Conservation (phyloP, 1,140 invertebrate genomes). For the Sitophilus oryzae region DNA sequence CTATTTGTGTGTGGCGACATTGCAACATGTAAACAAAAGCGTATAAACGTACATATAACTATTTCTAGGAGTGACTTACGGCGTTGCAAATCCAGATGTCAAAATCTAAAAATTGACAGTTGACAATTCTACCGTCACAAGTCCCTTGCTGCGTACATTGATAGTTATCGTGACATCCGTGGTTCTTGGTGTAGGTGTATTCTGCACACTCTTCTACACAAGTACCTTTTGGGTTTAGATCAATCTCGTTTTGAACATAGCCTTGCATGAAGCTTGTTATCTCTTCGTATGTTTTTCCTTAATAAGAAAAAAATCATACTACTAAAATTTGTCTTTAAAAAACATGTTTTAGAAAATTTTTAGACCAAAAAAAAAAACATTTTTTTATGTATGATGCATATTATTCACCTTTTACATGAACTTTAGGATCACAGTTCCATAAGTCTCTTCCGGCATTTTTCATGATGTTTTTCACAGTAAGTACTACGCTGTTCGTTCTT, state of each 20-base stretch:
- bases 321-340: too few species aligned
- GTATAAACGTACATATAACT: too few species aligned
- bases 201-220: slow-evolving; percentile 71
- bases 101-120: slow-evolving; percentile 73
- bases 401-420: slow-evolving; percentile 61
- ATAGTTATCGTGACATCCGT: slow-evolving; percentile 59
- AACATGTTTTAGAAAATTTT: too few species aligned
- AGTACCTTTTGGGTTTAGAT: slow-evolving; percentile 63
- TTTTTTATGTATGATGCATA: too few species aligned
- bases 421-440: slow-evolving; percentile 69
- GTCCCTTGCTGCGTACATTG: slow-evolving; percentile 59
- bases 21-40: too few species aligned
- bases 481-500: slow-evolving; percentile 58
- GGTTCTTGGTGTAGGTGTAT: slow-evolving; percentile 60
- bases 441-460: slow-evolving; percentile 57
- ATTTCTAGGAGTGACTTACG: too few species aligned
- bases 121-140: slow-evolving; percentile 64
- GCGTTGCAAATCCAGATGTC: slow-evolving; percentile 75
- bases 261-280: slow-evolving; percentile 75
- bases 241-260: slow-evolving; percentile 79
- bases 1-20: too few species aligned
- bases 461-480: slow-evolving; percentile 61
- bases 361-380: too few species aligned
- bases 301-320: too few species aligned
- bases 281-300: slow-evolving; percentile 66